phyloP scores from a whole-genome alignment of 1,140 invertebrate genomes.

The Caenorhabditis tropicalis region DNA sequence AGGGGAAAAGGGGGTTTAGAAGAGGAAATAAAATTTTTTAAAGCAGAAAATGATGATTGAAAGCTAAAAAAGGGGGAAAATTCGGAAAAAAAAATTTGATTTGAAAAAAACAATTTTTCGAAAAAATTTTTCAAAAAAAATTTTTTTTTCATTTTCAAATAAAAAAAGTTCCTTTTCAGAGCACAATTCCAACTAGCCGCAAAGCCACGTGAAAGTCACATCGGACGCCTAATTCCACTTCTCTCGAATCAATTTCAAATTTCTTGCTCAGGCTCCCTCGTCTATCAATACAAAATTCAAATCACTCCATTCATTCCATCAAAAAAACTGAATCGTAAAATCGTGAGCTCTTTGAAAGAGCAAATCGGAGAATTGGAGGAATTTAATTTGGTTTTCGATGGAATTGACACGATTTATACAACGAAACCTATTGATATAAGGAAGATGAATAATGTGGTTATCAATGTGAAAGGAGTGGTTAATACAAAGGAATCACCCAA shows the following conservation, averaged over 20 bases:
- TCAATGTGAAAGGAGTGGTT: neutral
- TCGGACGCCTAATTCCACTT: neutral
- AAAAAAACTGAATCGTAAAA: conserved; percentile 5
- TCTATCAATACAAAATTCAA: neutral
- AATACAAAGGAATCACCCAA: conserved; percentile 4
- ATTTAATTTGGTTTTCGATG: neutral
- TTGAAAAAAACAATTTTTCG: no score
- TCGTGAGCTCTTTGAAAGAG: neutral
- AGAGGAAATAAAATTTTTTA: no score
- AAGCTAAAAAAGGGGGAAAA: no score
- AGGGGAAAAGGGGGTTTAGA: no score
- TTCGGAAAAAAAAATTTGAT: no score
- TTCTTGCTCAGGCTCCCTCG: neutral
- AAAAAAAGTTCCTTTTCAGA: neutral
- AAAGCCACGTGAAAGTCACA: neutral
- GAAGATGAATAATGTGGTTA: neutral
- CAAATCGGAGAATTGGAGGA: neutral
- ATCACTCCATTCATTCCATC: conserved; percentile 1
- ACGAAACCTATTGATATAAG: neutral
- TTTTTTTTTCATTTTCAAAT: no score
- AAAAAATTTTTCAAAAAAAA: no score
- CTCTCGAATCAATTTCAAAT: conserved; percentile 17
- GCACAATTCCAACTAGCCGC: neutral
- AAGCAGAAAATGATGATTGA: no score
- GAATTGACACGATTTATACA: neutral